A percentile compares a stretch with the other conserved stretches of the same genome.
Evolutionary conservation across 2,797 vertebrate genomes (phyloP).

Genomic region (Oreochromis grahami): DNA sequence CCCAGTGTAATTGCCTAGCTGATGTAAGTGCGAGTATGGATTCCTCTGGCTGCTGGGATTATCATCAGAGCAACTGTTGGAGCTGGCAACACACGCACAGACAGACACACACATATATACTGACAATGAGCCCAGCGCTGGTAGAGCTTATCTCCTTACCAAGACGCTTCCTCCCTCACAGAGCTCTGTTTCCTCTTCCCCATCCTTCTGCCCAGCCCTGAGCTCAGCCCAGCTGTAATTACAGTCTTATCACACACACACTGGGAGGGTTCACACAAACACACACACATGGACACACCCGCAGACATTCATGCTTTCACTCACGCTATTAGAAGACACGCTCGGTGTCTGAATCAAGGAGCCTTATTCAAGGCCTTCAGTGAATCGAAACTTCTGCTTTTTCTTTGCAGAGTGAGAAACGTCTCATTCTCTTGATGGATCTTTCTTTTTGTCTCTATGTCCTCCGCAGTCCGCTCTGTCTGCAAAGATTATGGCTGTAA

Average conservation of each 20-base stretch:
- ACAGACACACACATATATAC: slow-evolving; percentile 20
- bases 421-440: slow-evolving; percentile 30
- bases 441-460: slow-evolving; percentile 20
- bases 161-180: slow-evolving; percentile 73
- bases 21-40: slow-evolving; percentile 68
- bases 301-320: slow-evolving; percentile 41
- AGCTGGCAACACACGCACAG: slow-evolving; percentile 38
- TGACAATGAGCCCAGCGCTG: slow-evolving; percentile 67
- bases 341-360: slow-evolving; percentile 47
- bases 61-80: slow-evolving; percentile 74
- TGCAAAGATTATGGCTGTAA: slow-evolving; percentile 35
- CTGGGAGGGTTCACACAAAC: slow-evolving; percentile 47
- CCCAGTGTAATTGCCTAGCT: slow-evolving; percentile 69
- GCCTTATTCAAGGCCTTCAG: slow-evolving; percentile 43
- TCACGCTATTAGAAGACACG: slow-evolving; percentile 41
- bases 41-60: slow-evolving; percentile 68
- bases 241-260: slow-evolving; percentile 72
- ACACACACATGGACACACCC: slow-evolving; percentile 33
- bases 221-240: slow-evolving; percentile 76
- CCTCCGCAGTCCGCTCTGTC: slow-evolving; percentile 7
- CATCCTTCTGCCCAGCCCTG: slow-evolving; percentile 70
- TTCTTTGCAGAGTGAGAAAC: slow-evolving; percentile 7
- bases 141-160: slow-evolving; percentile 76
- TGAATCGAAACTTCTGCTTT: slow-evolving; percentile 62
- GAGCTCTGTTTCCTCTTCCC: slow-evolving; percentile 73